These are phyloP conservation scores for Cnemophilus loriae DNA, from an alignment of 2,113 vertebrate genomes.

Conservation along the genomic window DNA sequence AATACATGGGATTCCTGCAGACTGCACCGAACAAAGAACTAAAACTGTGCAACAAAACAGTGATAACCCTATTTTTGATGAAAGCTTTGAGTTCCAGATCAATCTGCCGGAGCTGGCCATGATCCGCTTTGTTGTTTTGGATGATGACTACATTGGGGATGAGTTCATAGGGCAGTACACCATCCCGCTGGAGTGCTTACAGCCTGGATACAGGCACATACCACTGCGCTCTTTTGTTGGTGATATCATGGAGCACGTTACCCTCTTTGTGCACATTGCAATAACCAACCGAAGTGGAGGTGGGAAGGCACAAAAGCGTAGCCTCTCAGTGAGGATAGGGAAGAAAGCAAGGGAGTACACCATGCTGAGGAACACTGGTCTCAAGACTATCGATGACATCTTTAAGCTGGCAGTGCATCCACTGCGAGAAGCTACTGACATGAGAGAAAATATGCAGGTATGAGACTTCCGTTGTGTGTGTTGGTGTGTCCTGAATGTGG, in stretches of 20 bases:
- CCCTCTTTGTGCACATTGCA: conserved; percentile 92
- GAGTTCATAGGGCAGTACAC: conserved; percentile 98
- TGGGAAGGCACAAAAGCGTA: conserved; percentile 90
- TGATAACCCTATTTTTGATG: conserved; percentile 94
- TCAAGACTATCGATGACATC: conserved; percentile 88
- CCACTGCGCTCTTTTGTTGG: conserved; percentile 88
- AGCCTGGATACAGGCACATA: conserved; percentile 91
- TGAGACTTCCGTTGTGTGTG: rapidly evolving
- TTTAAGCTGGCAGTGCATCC: conserved; percentile 86
- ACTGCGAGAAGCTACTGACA: conserved; percentile 88
- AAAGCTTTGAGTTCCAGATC: conserved; percentile 96
- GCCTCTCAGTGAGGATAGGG: conserved; percentile 86
- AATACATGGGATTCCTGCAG: conserved; percentile 93
- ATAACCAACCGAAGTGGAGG: conserved; percentile 92
- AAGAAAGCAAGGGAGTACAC: conserved; percentile 89
- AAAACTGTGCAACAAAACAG: conserved; percentile 95
- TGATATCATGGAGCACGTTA: conserved; percentile 87
- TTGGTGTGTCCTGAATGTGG: not conserved
- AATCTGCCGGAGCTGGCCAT: conserved; percentile 94
- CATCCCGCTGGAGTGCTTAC: conserved; percentile 91
- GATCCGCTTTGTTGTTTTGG: conserved; percentile 92
- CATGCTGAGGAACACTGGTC: conserved; percentile 84
- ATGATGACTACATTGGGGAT: conserved; percentile 97
- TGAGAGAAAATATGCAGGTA: conserved; percentile 95
- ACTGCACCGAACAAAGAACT: conserved; percentile 92